A percentile compares a stretch with the other conserved stretches of the same genome.
Evolutionary conservation across 2,888 invertebrate species (phyloP).

Genomic region (Allophyes oxyacanthae): DNA sequence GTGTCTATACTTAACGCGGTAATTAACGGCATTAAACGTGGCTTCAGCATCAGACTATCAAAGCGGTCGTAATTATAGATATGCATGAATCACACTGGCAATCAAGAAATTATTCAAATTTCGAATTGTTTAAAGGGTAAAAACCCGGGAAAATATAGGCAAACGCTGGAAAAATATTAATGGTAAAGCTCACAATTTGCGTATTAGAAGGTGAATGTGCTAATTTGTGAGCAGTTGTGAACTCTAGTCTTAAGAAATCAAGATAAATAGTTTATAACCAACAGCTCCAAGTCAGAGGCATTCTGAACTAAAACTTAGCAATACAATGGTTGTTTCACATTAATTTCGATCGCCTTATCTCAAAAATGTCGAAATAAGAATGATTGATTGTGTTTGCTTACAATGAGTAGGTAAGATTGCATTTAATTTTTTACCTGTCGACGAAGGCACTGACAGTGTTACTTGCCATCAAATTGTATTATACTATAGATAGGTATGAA

Average conservation of each 20-base stretch:
- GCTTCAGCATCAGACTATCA: too few species aligned
- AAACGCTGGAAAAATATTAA: conserved; percentile 20
- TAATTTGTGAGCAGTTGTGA: conserved; percentile 53
- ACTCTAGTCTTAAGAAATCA: conserved; percentile 54
- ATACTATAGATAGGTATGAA: conserved; percentile 63
- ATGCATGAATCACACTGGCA: conserved; percentile 14
- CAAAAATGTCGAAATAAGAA: conserved; percentile 11
- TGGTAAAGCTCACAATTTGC: conserved; percentile 39
- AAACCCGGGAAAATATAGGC: not conserved
- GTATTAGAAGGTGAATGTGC: conserved; percentile 26
- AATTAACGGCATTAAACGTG: too few species aligned
- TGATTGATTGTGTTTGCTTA: conserved; percentile 27
- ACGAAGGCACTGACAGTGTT: conserved; percentile 54
- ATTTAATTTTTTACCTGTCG: conserved; percentile 56
- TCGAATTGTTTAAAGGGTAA: not conserved
- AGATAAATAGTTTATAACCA: conserved; percentile 18
- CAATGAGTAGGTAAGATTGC: conserved; percentile 49
- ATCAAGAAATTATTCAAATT: conserved; percentile 23
- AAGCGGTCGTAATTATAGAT: conserved; percentile 3
- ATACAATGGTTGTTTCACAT: conserved; percentile 46
- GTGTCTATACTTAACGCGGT: too few species aligned
- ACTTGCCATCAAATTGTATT: conserved; percentile 70
- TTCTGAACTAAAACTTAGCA: conserved; percentile 42
- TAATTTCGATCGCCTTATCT: conserved; percentile 32
- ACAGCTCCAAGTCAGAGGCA: conserved; percentile 38